Base-by-base conservation (phyloP, 2,113 vertebrate species). In the Nesogale talazaci region DNA sequence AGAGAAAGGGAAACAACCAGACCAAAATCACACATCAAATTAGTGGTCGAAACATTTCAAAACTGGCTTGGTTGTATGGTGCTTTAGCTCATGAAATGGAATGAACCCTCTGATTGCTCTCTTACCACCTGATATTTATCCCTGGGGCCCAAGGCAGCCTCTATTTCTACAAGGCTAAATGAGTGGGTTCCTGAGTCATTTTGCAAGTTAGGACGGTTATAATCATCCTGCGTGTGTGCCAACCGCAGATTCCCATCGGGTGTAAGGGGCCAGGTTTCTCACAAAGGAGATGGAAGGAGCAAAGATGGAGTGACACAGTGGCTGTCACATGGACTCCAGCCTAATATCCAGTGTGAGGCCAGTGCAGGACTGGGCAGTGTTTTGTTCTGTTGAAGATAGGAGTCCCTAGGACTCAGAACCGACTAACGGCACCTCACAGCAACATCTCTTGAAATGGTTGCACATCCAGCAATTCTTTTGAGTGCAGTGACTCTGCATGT, bases 161-260 rank as follows among this genome's bases (percentile, higher is more conserved):
- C 36, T 11, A 34, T 59, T 40, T 65, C 52, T 76, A 10, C 59
- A 36, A 36, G 84, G 27, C 77, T 36, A 63, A 89, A 29, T 25
- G 87, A 78, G 81, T n/a, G 17, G 4, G 57, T 86, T 59, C 70
- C 89, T 67, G 86, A 77, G 70, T 80, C n/a, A 10, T 83, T 95
- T 70, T 65, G 65, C 38, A 57, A 72, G 70, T 83, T 88, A 16
- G 19, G 65, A 69, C 14, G 23, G 31, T 86, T 91, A 22, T 2
- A 31, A 63, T 88, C 70, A 63, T 86, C 81, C 6, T 90, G 72
- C 63, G 42, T 22, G 34, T 67, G 34, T 76, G 46, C 36, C 20
- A 14, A 27, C 59, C 16, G 90, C 5, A 61, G 61, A 22, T 69
- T 76, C 67, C 46, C 34, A 67, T 23, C 17, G 56, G 67, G 34